Evolutionary conservation across 2,797 vertebrate genomes (phyloP).

Genomic region (Passerculus sandwichensis): DNA sequence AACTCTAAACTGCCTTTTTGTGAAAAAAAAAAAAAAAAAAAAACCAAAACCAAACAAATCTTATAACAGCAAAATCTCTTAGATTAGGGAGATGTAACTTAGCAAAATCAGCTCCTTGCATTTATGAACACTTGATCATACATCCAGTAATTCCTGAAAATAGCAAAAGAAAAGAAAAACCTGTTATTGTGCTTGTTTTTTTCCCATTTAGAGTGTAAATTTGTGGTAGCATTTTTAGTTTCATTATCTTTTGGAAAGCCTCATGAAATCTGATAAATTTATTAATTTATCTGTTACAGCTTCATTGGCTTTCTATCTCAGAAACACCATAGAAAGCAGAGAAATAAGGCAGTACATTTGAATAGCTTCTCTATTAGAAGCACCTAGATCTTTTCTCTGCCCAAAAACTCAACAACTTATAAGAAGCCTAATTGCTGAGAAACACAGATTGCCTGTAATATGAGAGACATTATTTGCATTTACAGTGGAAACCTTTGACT

Average conservation of each 20-base stretch:
- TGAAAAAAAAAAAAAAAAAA: not conserved
- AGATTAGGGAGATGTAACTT: not conserved
- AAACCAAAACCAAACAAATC: not conserved
- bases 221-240: not conserved
- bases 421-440: not conserved
- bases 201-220: not conserved
- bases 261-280: not conserved
- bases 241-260: not conserved
- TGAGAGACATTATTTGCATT: not conserved
- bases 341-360: not conserved
- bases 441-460: not conserved
- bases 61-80: rapidly evolving
- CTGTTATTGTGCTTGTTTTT: not conserved
- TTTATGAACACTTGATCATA: not conserved
- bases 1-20: not conserved
- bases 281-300: not conserved
- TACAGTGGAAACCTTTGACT: not conserved
- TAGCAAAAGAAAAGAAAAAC: rapidly evolving
- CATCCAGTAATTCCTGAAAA: not conserved
- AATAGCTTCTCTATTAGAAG: not conserved
- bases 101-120: not conserved
- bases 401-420: not conserved
- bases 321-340: not conserved
- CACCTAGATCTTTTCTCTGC: not conserved
- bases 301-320: not conserved